Conservation (phyloP, 2,113 vertebrate genomes). For the Eptatretus burgeri region DNA sequence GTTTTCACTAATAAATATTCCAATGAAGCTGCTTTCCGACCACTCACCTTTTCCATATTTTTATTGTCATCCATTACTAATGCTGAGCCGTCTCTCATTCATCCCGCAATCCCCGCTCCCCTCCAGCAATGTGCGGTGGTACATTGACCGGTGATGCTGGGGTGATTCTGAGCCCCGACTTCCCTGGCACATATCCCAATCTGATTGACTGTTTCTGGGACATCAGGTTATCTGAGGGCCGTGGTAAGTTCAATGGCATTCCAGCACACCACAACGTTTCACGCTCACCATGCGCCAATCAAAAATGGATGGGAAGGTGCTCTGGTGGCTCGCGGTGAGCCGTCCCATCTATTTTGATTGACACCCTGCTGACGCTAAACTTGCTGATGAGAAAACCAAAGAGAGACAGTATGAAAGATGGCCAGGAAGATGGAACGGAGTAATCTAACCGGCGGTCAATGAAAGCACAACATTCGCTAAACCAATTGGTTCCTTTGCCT, state of each 20-base stretch:
- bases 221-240: conserved; percentile 60
- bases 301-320: background rate
- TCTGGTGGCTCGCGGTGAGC: no score
- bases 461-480: no score
- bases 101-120: conserved; percentile 2
- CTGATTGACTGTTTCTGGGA: conserved; percentile 90
- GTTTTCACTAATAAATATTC: no score
- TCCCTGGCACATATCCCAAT: conserved; percentile 91
- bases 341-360: background rate
- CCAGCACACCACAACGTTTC: background rate
- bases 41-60: no score
- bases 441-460: no score
- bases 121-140: conserved; percentile 66
- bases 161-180: conserved; percentile 81
- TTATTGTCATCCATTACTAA: no score
- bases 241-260: conserved; percentile 29
- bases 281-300: background rate
- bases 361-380: background rate
- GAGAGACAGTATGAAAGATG: background rate
- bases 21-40: no score
- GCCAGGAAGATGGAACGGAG: background rate
- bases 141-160: conserved; percentile 60
- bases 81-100: no score
- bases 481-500: no score
- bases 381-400: background rate